Conservation (phyloP, 2,797 vertebrate genomes). For the Halcyon badia region DNA sequence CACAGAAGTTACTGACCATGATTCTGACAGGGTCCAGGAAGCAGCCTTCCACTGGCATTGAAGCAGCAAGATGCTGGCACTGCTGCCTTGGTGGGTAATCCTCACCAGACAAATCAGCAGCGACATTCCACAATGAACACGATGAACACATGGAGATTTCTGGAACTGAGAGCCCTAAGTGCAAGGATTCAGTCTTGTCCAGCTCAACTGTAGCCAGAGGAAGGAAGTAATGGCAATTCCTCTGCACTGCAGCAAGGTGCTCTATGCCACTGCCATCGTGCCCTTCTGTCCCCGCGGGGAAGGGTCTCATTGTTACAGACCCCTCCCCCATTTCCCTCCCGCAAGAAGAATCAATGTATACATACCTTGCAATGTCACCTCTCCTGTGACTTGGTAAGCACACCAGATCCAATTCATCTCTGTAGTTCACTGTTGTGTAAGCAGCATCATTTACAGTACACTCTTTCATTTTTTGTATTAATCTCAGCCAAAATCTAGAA, state of each 20-base stretch:
- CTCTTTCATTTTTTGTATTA: neutral
- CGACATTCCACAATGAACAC: neutral
- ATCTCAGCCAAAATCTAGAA: neutral
- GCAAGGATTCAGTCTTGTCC: neutral
- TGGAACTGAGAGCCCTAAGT: neutral
- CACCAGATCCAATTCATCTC: neutral
- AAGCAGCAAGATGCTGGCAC: neutral
- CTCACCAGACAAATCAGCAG: neutral
- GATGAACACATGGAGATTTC: neutral
- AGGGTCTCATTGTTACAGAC: neutral
- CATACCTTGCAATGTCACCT: neutral
- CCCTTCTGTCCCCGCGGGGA: neutral
- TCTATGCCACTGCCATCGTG: neutral
- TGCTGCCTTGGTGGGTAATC: neutral
- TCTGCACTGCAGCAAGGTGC: neutral
- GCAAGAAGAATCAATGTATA: neutral
- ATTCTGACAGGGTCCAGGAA: neutral
- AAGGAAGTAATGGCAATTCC: neutral
- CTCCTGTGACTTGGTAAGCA: neutral
- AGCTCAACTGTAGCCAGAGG: neutral
- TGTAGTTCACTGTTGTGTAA: neutral
- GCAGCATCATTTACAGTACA: neutral
- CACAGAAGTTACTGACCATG: neutral
- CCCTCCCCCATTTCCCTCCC: neutral
- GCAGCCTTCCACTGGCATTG: neutral